Conservation (phyloP, 2,113 vertebrate genomes). For the Coryphaenoides rupestris region DNA sequence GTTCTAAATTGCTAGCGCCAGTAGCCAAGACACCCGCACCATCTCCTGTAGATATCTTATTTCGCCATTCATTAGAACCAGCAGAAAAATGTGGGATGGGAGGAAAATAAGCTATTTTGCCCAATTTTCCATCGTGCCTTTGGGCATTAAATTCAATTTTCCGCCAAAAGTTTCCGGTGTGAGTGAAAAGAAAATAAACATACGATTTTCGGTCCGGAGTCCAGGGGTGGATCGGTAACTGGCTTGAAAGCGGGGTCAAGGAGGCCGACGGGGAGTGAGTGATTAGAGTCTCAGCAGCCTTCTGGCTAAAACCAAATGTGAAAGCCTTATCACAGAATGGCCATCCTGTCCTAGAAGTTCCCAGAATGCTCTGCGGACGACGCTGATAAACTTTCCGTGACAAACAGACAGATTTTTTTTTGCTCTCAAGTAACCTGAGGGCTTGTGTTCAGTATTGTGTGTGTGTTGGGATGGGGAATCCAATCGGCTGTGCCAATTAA, state of each 20-base stretch:
- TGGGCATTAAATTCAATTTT: slow-evolving; percentile 84
- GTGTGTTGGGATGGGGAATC: slow-evolving; percentile 2
- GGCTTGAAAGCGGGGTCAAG: slow-evolving; percentile 60
- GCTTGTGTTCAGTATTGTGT: slow-evolving; percentile 23
- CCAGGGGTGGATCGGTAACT: slow-evolving; percentile 66
- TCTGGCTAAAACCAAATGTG: slow-evolving; percentile 59
- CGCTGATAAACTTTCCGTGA: slow-evolving; percentile 44
- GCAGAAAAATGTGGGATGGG: slow-evolving; percentile 64
- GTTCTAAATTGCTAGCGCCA: slow-evolving; percentile 43
- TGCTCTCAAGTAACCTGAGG: slow-evolving; percentile 24
- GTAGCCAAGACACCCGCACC: slow-evolving; percentile 28
- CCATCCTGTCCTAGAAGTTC: slow-evolving; percentile 49
- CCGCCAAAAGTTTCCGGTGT: slow-evolving; percentile 65
- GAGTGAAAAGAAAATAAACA: slow-evolving; percentile 69
- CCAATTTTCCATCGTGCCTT: slow-evolving; percentile 77
- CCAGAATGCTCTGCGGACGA: slow-evolving; percentile 42
- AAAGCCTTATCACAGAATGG: slow-evolving; percentile 58
- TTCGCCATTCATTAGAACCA: slow-evolving; percentile 68
- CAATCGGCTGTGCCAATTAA: too few species aligned
- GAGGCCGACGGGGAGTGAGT: slow-evolving; percentile 46
- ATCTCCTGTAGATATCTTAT: slow-evolving; percentile 68
- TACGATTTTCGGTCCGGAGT: slow-evolving; percentile 65
- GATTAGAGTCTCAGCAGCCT: slow-evolving; percentile 58
- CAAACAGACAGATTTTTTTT: slow-evolving; percentile 16
- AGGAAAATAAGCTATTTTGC: slow-evolving; percentile 74